Evolutionary conservation across 2,797 vertebrate genomes (phyloP), one percentile per base, ranked within the genome.

Genomic region (Diglossa cyanea): DNA sequence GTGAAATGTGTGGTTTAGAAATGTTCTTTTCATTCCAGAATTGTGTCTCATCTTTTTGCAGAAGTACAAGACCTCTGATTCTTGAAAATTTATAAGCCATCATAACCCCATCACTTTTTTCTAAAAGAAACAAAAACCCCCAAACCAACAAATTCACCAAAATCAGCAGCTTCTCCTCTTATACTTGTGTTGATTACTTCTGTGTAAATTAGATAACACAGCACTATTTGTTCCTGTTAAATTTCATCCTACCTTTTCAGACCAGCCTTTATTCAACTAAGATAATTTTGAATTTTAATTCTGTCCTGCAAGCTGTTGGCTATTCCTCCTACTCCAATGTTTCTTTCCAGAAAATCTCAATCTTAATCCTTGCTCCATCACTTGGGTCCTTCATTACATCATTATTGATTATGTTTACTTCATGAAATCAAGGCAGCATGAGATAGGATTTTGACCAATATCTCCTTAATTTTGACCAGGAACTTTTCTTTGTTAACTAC

Each of bases 261-360:
- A 76, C 10, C 17, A 24, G 33, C 40, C 12, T 82, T 79, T 62
- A 54, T 30, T 73, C 6, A 7, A 23, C 8, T 37, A 25, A 68
- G 17, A 70, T 12, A 13, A 79, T 20, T 65, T 54, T 50, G 14
- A 75, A 47, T 65, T 81, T 89, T 48, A 62, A 65, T 57, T 37
- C 20, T 66, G 2, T 28, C 55, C n/a, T 33, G 50, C 7, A 57
- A 78, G 42, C 17, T 19, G 4, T 47, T 25, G 4, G 18, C 35
- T 63, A 13, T 53, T 84, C 25, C 31, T 67, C 68, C 33, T 13
- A 54, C 10, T 13, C 7, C 0, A 0, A 3, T 48, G 10, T 16
- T 81, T 84, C 33, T 39, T 85, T 72, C 10, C 30, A 85, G 54
- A 9, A 85, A 61, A 75, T 58, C 58, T 72, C 62, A 57, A 42